Evolutionary conservation across 1,140 invertebrate species (phyloP), one percentile per base, ranked within the genome.

Genomic region (Drosophila truncata): DNA sequence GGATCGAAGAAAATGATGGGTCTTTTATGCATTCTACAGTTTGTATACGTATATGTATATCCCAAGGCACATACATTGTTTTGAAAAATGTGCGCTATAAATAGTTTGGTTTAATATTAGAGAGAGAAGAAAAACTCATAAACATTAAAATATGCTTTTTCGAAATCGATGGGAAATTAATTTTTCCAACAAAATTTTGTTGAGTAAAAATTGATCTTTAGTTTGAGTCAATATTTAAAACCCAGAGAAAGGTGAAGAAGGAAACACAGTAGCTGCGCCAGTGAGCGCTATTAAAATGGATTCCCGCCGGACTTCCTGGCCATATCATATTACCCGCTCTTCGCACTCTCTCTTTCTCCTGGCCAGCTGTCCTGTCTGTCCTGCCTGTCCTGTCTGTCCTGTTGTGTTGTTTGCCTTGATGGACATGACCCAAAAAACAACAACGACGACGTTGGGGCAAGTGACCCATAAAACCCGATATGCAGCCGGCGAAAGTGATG

Each of bases 241-340:
- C 11, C 27, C 16, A 1, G 4, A 35, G 29, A 9, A 18, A 29
- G 25, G 41, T 25, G 33, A 33, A 27, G 6, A 13, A 10, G 18
- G 44, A 16, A 33, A n/a, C 33, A 29, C 33, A 29, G 23, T 23
- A 37, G 35, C 54, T 63, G 64, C 18, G 64, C 18, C 23, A 54
- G 46, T 9, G 55, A 65, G 65, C 60, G 23, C 85, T 91, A 85
- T 85, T 90, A 91, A 90, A 90, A 91, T 90, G 82, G 82, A 90
- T 90, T 90, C 85, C 82, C 85, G 75, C 86, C 85, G 85, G 85
- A 90, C 85, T 85, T 90, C 85, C 85, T 90, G 86, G 73, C 64
- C 82, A 79, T 90, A 91, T 90, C 84, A 80, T 73, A 82, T 90
- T 90, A 90, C 84, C 72, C 82, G 77, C 63, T 39, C 33, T 23